Evolutionary conservation across 37 sponge, comb jelly and placozoan genomes (phyloP).

Genomic region (Mnemiopsis leidyi): DNA sequence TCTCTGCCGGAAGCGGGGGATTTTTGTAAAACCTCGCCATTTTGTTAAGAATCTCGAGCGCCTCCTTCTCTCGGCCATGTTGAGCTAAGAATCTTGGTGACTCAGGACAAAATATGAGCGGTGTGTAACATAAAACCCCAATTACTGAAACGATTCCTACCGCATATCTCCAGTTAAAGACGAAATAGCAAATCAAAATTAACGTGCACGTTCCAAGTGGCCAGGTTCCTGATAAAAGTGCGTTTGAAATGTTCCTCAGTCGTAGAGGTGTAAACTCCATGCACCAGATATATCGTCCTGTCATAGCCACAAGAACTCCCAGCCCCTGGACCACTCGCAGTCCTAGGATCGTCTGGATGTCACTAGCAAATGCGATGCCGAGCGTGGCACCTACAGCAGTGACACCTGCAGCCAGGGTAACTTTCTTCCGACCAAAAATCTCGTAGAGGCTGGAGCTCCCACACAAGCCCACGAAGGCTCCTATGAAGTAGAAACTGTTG

Average conservation of each 20-base stretch:
- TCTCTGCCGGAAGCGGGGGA: not conserved
- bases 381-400: not conserved
- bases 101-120: conserved; percentile 3
- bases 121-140: not conserved
- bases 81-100: not conserved
- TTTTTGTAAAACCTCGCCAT: not conserved
- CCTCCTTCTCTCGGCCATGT: not conserved
- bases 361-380: not conserved
- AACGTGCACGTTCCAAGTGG: not conserved
- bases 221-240: not conserved
- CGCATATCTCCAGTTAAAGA: not conserved
- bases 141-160: not conserved
- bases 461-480: not conserved
- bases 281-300: not conserved
- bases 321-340: not conserved
- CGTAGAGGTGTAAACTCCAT: not conserved
- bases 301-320: not conserved
- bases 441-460: not conserved
- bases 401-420: not conserved
- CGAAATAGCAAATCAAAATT: not conserved
- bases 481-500: conserved; percentile 36
- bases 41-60: not conserved
- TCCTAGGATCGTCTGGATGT: not conserved
- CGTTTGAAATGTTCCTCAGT: not conserved
- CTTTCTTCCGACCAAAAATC: not conserved